These are phyloP conservation scores for Micromys minutus DNA, from an alignment of 2,113 vertebrate genomes.

Conservation along the genomic window DNA sequence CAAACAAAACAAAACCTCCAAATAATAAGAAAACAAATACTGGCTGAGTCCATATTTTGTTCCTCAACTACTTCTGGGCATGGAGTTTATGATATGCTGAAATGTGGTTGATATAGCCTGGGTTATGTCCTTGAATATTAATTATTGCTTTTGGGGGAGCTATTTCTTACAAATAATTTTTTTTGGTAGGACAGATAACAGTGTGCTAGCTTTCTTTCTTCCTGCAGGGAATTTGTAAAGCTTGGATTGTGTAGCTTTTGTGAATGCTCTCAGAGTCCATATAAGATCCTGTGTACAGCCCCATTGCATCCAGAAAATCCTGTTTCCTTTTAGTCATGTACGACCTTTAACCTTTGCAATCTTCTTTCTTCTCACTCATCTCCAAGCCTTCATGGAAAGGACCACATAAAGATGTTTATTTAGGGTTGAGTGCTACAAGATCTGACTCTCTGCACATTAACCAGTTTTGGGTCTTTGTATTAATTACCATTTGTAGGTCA, in stretches of 20 bases:
- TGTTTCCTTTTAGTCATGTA: neutral
- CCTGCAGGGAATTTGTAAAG: too few species aligned
- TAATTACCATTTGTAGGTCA: neutral
- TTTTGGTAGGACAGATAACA: neutral
- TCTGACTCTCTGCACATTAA: neutral
- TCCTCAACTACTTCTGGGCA: neutral
- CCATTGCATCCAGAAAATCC: neutral
- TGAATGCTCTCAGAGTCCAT: neutral
- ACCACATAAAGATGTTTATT: neutral
- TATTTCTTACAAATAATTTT: neutral
- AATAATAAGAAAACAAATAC: neutral
- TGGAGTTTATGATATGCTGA: neutral
- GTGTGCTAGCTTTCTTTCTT: neutral
- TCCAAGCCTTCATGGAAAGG: neutral
- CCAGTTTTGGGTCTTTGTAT: neutral
- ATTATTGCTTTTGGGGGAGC: neutral
- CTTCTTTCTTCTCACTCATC: neutral
- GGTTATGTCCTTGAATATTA: neutral
- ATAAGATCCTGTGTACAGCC: neutral
- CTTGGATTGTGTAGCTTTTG: neutral
- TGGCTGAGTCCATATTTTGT: neutral
- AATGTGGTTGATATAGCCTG: neutral
- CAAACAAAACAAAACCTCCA: neutral
- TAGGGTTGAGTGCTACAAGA: neutral
- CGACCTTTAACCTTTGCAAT: neutral